A percentile compares a stretch with the other conserved stretches of the same genome.
phyloP scores from a whole-genome alignment of 2,888 invertebrate species.

The Hemaris fuciformis region DNA sequence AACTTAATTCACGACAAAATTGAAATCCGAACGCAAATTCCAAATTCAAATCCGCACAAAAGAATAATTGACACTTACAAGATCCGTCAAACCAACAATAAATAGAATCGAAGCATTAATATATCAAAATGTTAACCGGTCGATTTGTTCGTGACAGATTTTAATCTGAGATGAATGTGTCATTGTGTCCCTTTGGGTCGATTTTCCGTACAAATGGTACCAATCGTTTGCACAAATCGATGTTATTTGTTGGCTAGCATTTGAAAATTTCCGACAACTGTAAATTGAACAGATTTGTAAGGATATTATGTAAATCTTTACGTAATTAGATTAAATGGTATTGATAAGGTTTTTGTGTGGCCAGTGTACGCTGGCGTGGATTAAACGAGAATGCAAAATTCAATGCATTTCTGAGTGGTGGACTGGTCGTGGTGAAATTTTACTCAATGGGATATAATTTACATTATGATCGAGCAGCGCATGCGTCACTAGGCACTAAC shows the following conservation, averaged over 20 bases:
- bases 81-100: neutral
- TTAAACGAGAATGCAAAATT: neutral
- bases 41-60: neutral
- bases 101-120: neutral
- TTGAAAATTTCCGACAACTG: constrained; percentile 9
- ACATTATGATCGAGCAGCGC: neutral
- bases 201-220: constrained; percentile 41
- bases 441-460: neutral
- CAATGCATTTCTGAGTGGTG: neutral
- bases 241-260: constrained; percentile 37
- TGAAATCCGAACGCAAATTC: neutral
- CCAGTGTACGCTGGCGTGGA: constrained; percentile 26
- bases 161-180: constrained; percentile 65
- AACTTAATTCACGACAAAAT: neutral
- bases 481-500: too few species aligned
- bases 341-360: neutral
- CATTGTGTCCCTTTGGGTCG: constrained; percentile 45
- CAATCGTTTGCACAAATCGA: constrained; percentile 42
- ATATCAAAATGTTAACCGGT: constrained; percentile 42
- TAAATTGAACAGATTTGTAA: neutral
- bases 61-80: neutral
- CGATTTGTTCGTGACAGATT: constrained; percentile 66
- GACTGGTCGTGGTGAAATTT: neutral
- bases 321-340: constrained; percentile 3
- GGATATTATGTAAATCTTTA: constrained; percentile 7